Percentiles rank a stretch among this genome's conserved stretches.
Evolutionary conservation across 2,888 invertebrate species (phyloP).

Genomic region (Resseliella maxima): DNA sequence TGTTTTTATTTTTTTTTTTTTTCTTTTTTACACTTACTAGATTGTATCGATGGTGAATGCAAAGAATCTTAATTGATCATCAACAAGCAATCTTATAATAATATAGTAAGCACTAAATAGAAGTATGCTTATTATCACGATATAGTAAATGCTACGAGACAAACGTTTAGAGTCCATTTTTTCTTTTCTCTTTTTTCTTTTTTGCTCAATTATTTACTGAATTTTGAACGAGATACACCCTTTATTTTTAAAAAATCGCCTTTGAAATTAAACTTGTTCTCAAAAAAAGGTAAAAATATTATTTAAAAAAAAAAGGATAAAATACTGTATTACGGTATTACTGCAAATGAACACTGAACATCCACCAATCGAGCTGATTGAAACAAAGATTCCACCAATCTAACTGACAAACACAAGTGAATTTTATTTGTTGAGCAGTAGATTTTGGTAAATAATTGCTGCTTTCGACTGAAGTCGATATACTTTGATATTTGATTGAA

Average conservation of each 20-base stretch:
- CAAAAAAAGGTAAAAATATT: too few species aligned
- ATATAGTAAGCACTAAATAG: slow-evolving; percentile 12
- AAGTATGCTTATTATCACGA: not conserved
- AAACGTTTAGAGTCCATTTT: not conserved
- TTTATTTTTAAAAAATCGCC: too few species aligned
- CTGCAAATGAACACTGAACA: not conserved
- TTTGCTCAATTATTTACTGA: not conserved
- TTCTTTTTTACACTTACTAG: slow-evolving; percentile 62
- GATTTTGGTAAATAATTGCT: too few species aligned
- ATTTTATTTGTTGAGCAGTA: too few species aligned
- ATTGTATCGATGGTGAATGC: slow-evolving; percentile 66
- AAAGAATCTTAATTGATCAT: slow-evolving; percentile 60
- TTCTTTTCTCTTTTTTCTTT: not conserved
- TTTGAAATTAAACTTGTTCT: too few species aligned
- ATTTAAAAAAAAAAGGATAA: too few species aligned
- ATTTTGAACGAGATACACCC: not conserved
- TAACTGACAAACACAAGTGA: too few species aligned
- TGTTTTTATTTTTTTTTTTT: too few species aligned
- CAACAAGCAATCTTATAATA: not conserved
- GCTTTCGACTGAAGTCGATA: too few species aligned
- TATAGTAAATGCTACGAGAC: not conserved
- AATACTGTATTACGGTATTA: not conserved
- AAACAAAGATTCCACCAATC: too few species aligned
- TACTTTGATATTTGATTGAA: not conserved
- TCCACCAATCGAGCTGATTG: too few species aligned